Base-by-base conservation (phyloP, 2,888 invertebrate species). In the Marronus borbonicus region DNA sequence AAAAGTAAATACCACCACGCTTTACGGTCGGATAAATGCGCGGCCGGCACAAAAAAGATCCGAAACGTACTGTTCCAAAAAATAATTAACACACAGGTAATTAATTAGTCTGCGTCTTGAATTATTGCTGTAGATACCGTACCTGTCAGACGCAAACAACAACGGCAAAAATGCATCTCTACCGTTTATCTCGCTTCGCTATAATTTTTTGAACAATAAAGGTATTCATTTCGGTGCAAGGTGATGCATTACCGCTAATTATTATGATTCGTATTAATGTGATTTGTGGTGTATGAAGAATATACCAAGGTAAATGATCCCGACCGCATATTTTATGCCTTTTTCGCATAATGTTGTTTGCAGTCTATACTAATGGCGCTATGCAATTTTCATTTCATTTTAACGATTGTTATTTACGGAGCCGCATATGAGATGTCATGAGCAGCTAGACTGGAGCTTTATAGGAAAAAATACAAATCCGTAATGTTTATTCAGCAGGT, bases 31-130 rank as follows among this genome's bases (percentile, higher is more conserved):
- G 76, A 44, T 78, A 75, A 66, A 62, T 70, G 49, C 77, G 55
- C 64, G 55, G 65, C 28, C 44, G 52, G 39, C 24, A 65, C 66
- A 66, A 65, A 52, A 74, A 52, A 76, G 44, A 60, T 62, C 64
- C 39, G 78, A 78, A 76, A 78, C 78, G 60, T 76, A 70, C 66
- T 68, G 75, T 76, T 68, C 58, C 50, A 76, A 60, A 78, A 80
- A 80, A 80, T 80, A 80, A 80, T 80, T 80, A 80, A 76, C 80
- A 60, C 66, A 72, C 76, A 50, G 31, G 78, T 76, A 80, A 80
- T 80, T 80, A 80, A 80, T 80, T 80, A 78, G 80, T 80, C 79
- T 76, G 78, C 52, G 10, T 76, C 50, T 68, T 80, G 77, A 76
- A 64, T 80, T 75, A 78, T 75, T 76, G 76, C 68, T 36, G 68